Base-by-base conservation (phyloP, 1,140 invertebrate species). In the Eupristina koningsbergeri region DNA sequence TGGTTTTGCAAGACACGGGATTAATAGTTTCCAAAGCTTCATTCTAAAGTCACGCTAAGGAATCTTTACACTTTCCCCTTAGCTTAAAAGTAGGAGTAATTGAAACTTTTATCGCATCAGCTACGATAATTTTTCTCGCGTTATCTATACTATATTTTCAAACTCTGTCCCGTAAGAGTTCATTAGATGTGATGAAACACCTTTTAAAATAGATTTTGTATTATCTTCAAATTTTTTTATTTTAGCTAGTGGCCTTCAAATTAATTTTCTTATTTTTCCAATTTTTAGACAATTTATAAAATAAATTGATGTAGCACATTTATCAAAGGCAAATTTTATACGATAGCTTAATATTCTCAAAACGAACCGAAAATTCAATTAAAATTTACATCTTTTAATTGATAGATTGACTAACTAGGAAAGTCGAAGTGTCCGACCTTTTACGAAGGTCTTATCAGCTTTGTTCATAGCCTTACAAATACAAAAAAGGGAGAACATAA, bases 21-120 rank as follows among this genome's bases (percentile, higher is more conserved):
- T 79, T 79, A 84, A 79, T 84, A 84, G 67, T 74, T 84, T 80
- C 50, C 47, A 73, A 61, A 80, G 36, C 50, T 45, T 26, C 64
- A 36, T 8, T 53, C n/a, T 6, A 29, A 61, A 81, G 63, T 69
- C 74, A 71, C 75, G 75, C 81, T 47, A 78, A 84, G 69, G 69
- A 79, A 80, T 80, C 69, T 73, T 58, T 80, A 73, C 47, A 71
- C 78, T 80, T 79, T 79, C 50, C 7, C 75, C 75, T 36, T n/a
- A 77, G 15, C 45, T 80, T 13, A 39, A 80, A 80, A 53, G 63
- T 39, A 11, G 61, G 50, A 36, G 36, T 83, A 83, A 83, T 83
- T 83, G 74, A 77, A 77, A 83, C 45, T 77, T 83, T 77, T 64
- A 83, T 83, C 81, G 45, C 63, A 41, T 47, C 47, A 36, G 41